Evolutionary conservation across 1,140 invertebrate species (phyloP).

Genomic region (Thalassaphorura encarpata): DNA sequence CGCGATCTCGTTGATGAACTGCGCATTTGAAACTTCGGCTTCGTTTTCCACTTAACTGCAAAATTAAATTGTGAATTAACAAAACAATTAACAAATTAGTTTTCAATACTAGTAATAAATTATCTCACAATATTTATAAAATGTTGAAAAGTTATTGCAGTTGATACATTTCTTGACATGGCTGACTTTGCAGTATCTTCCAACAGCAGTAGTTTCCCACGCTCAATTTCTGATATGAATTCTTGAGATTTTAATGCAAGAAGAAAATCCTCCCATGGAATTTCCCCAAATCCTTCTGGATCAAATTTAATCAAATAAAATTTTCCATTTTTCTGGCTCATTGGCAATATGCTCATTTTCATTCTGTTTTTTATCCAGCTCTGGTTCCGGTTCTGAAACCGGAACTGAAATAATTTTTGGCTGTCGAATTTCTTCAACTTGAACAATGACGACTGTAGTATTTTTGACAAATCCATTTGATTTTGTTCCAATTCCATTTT

Average conservation of each 20-base stretch:
- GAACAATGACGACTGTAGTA: too few species aligned
- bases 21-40: conserved; percentile 90
- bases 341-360: too few species aligned
- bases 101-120: neutral
- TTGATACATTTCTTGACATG: conserved; percentile 47
- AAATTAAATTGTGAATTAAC: neutral
- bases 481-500: too few species aligned
- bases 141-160: conserved; percentile 80
- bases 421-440: too few species aligned
- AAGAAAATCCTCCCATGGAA: conserved; percentile 37
- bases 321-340: neutral
- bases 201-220: conserved; percentile 18
- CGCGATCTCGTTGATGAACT: conserved; percentile 80
- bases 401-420: too few species aligned
- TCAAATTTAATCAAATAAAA: conserved; percentile 29
- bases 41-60: conserved; percentile 77
- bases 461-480: too few species aligned
- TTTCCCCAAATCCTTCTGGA: conserved; percentile 68
- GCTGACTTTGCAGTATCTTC: conserved; percentile 41
- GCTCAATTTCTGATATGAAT: conserved; percentile 8
- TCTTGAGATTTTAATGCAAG: neutral
- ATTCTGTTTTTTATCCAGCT: too few species aligned
- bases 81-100: neutral
- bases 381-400: too few species aligned
- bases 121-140: conserved; percentile 89